phyloP scores from a whole-genome alignment of 2,797 vertebrate species.

The Trichosurus vulpecula region DNA sequence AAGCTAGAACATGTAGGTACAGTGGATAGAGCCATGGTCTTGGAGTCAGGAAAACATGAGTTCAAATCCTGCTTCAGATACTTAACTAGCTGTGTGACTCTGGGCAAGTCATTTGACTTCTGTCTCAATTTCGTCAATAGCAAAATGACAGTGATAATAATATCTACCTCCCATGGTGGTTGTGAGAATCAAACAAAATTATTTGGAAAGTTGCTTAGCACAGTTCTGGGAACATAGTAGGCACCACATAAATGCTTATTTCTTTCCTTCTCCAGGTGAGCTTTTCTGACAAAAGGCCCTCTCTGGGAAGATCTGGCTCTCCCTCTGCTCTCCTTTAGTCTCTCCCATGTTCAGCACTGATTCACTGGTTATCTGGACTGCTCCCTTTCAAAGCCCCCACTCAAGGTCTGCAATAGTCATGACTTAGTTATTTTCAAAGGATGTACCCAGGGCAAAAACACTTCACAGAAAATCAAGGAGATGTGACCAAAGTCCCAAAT shows the following conservation, averaged over 20 bases:
- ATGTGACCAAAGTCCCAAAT: neutral
- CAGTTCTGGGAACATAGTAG: neutral
- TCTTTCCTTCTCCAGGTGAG: neutral
- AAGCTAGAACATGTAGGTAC: neutral
- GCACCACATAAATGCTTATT: neutral
- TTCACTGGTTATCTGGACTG: neutral
- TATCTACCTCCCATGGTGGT: neutral
- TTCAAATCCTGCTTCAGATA: neutral
- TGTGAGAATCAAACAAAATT: neutral
- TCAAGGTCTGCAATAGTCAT: neutral
- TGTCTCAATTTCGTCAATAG: neutral
- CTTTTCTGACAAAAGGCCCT: neutral
- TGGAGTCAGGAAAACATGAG: neutral
- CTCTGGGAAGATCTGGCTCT: neutral
- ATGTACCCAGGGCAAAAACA: neutral
- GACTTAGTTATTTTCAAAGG: neutral
- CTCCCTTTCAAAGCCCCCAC: neutral
- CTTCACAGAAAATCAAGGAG: neutral
- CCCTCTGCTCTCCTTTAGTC: neutral
- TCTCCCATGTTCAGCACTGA: neutral
- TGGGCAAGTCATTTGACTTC: neutral
- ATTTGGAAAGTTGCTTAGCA: neutral
- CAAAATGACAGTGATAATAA: neutral
- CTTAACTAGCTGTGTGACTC: neutral
- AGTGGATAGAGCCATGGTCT: neutral